Percentiles rank a stretch among this genome's conserved stretches.
phyloP scores from a whole-genome alignment of 2,113 vertebrate genomes.

The Centrocercus urophasianus region DNA sequence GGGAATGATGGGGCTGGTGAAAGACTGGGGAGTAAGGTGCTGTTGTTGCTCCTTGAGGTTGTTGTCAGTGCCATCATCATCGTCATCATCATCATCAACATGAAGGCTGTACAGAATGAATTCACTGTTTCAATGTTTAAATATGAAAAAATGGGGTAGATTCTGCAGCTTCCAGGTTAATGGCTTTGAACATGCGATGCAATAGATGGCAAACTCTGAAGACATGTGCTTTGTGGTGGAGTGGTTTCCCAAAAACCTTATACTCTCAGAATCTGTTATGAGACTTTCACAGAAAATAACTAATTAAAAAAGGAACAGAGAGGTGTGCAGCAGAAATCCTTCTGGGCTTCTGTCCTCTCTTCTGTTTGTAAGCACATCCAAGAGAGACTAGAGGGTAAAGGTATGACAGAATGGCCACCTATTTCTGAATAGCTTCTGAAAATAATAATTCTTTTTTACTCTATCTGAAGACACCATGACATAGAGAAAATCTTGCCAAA shows the following conservation, averaged over 20 bases:
- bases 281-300: neutral
- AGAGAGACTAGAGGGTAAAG: neutral
- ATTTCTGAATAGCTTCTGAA: neutral
- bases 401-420: neutral
- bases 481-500: neutral
- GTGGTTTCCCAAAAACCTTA: accelerated
- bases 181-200: neutral
- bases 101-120: neutral
- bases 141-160: neutral
- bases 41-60: neutral
- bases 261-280: neutral
- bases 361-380: neutral
- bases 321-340: neutral
- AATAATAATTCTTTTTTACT: neutral
- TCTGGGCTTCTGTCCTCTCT: neutral
- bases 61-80: neutral
- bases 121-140: neutral
- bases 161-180: neutral
- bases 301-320: accelerated
- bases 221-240: neutral
- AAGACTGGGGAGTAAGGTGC: accelerated
- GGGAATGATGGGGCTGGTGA: accelerated
- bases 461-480: neutral
- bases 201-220: neutral
- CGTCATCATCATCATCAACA: neutral